A percentile compares a stretch with the other conserved stretches of the same genome.
phyloP scores from a whole-genome alignment of 2,888 invertebrate genomes.

The Drosophila monieri region DNA sequence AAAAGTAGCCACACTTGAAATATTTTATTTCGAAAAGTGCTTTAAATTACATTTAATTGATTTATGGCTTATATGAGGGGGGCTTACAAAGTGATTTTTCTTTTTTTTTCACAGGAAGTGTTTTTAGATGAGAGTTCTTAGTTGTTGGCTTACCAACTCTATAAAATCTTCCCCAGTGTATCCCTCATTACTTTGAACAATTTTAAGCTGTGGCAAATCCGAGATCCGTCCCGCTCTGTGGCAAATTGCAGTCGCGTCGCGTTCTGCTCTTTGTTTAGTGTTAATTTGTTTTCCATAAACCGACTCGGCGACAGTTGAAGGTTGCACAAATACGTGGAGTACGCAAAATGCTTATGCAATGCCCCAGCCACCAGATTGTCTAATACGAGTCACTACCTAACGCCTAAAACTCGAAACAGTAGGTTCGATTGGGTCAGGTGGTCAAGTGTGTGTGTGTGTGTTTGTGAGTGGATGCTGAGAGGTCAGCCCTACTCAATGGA shows the following conservation, averaged over 20 bases:
- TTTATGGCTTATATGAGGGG: neutral
- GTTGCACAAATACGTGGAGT: constrained; percentile 57
- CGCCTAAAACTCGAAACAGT: constrained; percentile 7
- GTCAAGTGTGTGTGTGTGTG: neutral
- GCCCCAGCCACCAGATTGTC: constrained; percentile 13
- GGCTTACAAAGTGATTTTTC: no score
- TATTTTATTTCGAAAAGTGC: constrained; percentile 1
- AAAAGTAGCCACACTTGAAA: constrained; percentile 52
- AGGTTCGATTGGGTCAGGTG: constrained; percentile 20
- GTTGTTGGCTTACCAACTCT: neutral
- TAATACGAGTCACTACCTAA: constrained; percentile 3
- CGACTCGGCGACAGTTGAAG: constrained; percentile 68
- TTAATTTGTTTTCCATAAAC: constrained; percentile 67
- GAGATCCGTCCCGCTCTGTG: constrained; percentile 65
- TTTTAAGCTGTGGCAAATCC: constrained; percentile 42
- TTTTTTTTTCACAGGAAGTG: neutral
- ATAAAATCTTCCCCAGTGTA: constrained; percentile 1
- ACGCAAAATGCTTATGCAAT: constrained; percentile 40
- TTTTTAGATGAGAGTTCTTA: neutral
- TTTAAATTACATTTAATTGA: neutral
- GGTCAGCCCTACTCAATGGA: constrained; percentile 14
- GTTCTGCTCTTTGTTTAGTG: constrained; percentile 56
- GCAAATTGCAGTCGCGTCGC: constrained; percentile 72
- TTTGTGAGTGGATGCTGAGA: constrained; percentile 16
- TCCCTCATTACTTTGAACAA: constrained; percentile 20